Evolutionary conservation across 2,888 invertebrate species (phyloP), one percentile per base, ranked within the genome.

Genomic region (Hirtodrosophila confusa): DNA sequence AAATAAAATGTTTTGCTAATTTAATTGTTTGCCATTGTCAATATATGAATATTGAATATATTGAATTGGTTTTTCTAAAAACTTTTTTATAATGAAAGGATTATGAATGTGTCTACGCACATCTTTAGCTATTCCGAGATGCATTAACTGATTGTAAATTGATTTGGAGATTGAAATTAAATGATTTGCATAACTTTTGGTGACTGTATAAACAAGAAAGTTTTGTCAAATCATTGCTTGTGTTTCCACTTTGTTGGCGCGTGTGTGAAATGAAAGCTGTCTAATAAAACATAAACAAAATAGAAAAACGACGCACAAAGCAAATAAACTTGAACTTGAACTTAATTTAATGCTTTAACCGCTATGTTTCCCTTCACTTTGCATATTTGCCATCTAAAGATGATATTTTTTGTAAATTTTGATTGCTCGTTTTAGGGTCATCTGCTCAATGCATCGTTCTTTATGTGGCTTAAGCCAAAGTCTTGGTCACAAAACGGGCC

Each of bases 251-350:
- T 27, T 3, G 24, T 6, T 23, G 43, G 41, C 45, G 45, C 51
- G 40, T 55, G 54, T 51, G 41, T n/a, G 12, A 58, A 61, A 66
- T 53, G 61, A 70, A 58, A 69, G 75, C 51, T 37, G 17, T 9
- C 6, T 23, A 35, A 40, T n/a, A 39, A 10, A 27, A 43, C 51
- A 40, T 6, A 54, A 33, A 45, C 50, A 36, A 35, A 36, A n/a
- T 40, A 24, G 31, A 39, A 69, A 47, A 65, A 40, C 49, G 45
- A 45, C 43, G 44, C 29, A 37, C 39, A 31, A 65, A 23, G 48
- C 61, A 68, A 45, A 61, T 69, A 85, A 86, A 77, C 87, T 87
- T 84, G 86, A 84, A 85, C 84, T 84, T 84, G 84, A 78, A 51
- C 51, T 71, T 57, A 55, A 71, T 75, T 54, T 62, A 67, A 70